Base-by-base conservation (phyloP, 2,797 vertebrate genomes). In the Emys orbicularis region DNA sequence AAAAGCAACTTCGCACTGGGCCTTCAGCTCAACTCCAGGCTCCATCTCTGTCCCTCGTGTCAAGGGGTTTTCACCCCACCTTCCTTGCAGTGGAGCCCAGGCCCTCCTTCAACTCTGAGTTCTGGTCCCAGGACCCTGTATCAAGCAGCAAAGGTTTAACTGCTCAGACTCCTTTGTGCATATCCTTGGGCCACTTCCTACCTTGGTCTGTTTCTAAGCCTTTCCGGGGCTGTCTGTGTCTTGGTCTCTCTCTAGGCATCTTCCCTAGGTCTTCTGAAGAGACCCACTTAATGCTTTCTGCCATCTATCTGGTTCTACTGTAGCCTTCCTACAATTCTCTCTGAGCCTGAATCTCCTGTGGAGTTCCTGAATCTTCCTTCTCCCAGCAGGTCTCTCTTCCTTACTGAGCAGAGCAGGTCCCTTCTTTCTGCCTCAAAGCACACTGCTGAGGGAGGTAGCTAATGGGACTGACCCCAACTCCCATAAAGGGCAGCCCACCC, bases 361-460 rank as follows among this genome's bases (percentile, higher is more conserved):
- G 61, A 18, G 37, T 44, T 9, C 5, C 61, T 65, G 15, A 68
- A 68, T 68, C 34, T 76, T 47, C 61, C 16, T 34, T 18, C n/a
- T 72, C 61, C 56, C 16, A 50, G n/a, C 8, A 57, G 23, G 10
- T 49, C 25, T 87, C 53, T 5, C 16, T 47, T 44, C 53, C 57
- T 18, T 9, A 49, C 4, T 83, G 87, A 93, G 19, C 86, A 13
- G 21, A 76, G 13, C 13, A 95, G 44, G 79, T 16, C 18, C 72
- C 54, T 81, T 54, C n/a, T 85, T 93, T 34, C 21, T 74, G 8
- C n/a, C 84, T 37, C 27, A 59, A 94, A 87, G 11, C 80, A 54
- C 53, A 6, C 29, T 1, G 0, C 68, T 90, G 61, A 34, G n/a
- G 50, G 86, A 84, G 88, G 19, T 47, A 91, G 12, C 18, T 79